Evolutionary conservation across 1,140 invertebrate species (phyloP).

Genomic region (Mya arenaria): DNA sequence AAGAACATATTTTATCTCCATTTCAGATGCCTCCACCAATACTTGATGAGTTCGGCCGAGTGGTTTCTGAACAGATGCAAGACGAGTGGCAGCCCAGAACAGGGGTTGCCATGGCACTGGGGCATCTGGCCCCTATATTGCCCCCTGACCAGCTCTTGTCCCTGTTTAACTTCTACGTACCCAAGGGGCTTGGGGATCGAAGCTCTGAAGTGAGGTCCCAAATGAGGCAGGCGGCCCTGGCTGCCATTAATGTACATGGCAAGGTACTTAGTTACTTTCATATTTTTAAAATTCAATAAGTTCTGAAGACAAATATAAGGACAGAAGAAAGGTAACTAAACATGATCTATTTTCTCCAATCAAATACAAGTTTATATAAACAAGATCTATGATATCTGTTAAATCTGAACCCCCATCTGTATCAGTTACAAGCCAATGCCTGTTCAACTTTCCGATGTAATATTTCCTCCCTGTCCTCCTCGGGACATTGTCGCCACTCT

Average conservation of each 20-base stretch:
- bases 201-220: constrained; percentile 90
- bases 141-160: constrained; percentile 86
- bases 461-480: too few species aligned
- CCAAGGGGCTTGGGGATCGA: constrained; percentile 92
- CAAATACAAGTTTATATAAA: not conserved
- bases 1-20: too few species aligned
- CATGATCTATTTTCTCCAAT: not conserved
- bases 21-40: constrained; percentile 90
- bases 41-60: constrained; percentile 95
- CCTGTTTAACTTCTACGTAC: constrained; percentile 91
- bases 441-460: too few species aligned
- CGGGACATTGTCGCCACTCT: too few species aligned
- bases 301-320: not conserved
- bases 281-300: not conserved
- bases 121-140: constrained; percentile 83
- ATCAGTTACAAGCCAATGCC: too few species aligned
- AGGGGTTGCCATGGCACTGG: constrained; percentile 88
- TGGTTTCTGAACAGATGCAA: constrained; percentile 88
- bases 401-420: too few species aligned
- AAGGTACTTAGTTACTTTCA: constrained; percentile 87
- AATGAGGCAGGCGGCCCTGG: constrained; percentile 97
- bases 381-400: not conserved
- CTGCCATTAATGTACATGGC: constrained; percentile 94
- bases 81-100: constrained; percentile 94
- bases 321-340: not conserved